Percentiles rank a stretch among this genome's conserved stretches.
Conservation (phyloP, 2,113 vertebrate species). For the Nicator chloris region DNA sequence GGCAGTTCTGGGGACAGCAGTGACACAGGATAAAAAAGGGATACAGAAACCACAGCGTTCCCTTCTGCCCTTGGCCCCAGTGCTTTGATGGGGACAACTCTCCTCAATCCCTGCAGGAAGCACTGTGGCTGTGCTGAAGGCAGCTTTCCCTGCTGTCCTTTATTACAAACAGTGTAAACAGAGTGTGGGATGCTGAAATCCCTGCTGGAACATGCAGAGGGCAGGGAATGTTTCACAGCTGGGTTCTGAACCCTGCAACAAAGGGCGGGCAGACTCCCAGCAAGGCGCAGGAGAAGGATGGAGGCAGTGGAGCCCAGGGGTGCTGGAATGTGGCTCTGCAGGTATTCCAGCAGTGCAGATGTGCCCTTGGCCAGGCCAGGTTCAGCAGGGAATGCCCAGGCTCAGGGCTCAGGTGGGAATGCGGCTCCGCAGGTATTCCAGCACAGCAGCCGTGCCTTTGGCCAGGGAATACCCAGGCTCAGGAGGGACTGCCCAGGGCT, state of each 20-base stretch:
- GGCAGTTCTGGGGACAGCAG: background rate
- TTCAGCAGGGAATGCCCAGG: background rate
- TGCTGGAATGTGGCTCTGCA: background rate
- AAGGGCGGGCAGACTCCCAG: background rate
- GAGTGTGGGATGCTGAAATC: background rate
- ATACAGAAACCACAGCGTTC: background rate
- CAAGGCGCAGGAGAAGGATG: background rate
- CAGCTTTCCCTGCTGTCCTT: background rate
- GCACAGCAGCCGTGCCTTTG: background rate
- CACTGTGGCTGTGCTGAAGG: rapidly evolving
- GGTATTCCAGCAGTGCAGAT: background rate
- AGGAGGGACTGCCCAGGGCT: background rate
- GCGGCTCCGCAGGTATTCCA: background rate
- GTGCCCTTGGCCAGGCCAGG: background rate
- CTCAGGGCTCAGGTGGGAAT: background rate
- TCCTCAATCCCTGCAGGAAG: background rate
- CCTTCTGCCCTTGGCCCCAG: background rate
- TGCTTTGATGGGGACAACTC: rapidly evolving
- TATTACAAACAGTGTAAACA: background rate
- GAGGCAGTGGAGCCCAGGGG: background rate
- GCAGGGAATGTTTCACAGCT: background rate
- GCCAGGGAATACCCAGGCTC: background rate
- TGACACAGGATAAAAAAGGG: background rate
- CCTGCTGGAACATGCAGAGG: background rate
- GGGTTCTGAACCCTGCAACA: background rate